Conservation (phyloP, 2,797 vertebrate genomes). For the Falco columbarius region DNA sequence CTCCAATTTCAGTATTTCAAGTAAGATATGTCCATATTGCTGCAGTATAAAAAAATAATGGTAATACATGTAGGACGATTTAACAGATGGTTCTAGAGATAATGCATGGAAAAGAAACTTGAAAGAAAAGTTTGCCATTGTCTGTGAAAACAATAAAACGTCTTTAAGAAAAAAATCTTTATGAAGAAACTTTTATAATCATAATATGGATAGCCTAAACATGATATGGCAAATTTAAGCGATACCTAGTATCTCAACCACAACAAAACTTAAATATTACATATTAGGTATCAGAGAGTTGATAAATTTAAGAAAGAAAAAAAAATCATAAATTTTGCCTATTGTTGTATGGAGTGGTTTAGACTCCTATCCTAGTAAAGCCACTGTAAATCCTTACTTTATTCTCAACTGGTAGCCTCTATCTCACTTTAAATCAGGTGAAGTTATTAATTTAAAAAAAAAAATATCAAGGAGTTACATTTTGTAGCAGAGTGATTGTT, state of each 20-base stretch:
- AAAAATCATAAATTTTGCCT: background rate
- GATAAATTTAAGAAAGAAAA: background rate
- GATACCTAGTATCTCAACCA: background rate
- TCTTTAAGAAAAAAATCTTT: background rate
- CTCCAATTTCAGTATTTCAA: background rate
- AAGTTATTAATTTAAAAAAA: fast-evolving
- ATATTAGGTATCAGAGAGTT: background rate
- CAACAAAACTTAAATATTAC: background rate
- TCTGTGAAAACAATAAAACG: background rate
- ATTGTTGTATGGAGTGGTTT: background rate
- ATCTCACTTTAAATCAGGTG: background rate
- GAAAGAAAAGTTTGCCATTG: background rate
- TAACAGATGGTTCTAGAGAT: background rate
- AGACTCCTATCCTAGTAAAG: background rate
- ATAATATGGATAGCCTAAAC: background rate
- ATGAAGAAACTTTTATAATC: background rate
- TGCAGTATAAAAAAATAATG: background rate
- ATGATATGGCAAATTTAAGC: background rate
- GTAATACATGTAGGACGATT: background rate
- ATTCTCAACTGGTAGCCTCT: fast-evolving
- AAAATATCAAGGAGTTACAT: background rate
- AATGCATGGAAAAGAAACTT: background rate
- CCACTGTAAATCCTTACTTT: background rate
- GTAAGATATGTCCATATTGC: background rate
- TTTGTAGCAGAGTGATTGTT: background rate